Evolutionary conservation across 2,113 vertebrate species (phyloP).

Genomic region (Cygnus atratus): DNA sequence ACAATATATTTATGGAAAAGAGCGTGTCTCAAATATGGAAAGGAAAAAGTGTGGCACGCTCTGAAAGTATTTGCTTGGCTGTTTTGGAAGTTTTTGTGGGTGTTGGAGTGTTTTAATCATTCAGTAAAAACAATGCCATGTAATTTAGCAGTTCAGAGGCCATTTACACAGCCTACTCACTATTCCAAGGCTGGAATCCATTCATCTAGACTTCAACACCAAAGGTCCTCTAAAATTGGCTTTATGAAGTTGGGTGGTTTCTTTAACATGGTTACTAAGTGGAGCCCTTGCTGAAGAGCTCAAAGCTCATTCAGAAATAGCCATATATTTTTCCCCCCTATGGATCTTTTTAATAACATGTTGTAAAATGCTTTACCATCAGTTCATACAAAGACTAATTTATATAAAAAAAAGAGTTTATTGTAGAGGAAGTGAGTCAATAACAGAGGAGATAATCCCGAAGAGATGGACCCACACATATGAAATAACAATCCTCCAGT

Average conservation of each 20-base stretch:
- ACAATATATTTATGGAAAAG: neutral
- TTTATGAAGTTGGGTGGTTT: neutral
- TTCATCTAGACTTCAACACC: conserved; percentile 22
- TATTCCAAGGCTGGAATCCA: neutral
- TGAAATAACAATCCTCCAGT: neutral
- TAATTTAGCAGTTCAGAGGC: conserved; percentile 49
- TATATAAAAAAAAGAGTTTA: neutral
- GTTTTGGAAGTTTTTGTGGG: conserved; percentile 57
- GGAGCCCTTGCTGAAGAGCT: neutral
- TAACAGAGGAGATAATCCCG: neutral
- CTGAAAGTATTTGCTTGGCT: conserved; percentile 32
- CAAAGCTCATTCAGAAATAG: neutral
- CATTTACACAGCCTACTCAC: conserved; percentile 33
- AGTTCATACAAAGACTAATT: neutral
- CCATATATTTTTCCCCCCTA: neutral
- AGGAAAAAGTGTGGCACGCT: conserved; percentile 55
- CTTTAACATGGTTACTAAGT: neutral
- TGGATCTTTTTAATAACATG: neutral
- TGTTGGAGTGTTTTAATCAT: conserved; percentile 64
- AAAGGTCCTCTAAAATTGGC: neutral
- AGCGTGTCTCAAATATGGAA: conserved; percentile 36
- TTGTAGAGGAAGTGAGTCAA: conserved; percentile 27
- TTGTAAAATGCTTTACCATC: conserved; percentile 1
- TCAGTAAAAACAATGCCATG: conserved; percentile 57
- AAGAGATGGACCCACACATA: neutral